phyloP scores from a whole-genome alignment of 2,113 vertebrate species.

The Piprites chloris region DNA sequence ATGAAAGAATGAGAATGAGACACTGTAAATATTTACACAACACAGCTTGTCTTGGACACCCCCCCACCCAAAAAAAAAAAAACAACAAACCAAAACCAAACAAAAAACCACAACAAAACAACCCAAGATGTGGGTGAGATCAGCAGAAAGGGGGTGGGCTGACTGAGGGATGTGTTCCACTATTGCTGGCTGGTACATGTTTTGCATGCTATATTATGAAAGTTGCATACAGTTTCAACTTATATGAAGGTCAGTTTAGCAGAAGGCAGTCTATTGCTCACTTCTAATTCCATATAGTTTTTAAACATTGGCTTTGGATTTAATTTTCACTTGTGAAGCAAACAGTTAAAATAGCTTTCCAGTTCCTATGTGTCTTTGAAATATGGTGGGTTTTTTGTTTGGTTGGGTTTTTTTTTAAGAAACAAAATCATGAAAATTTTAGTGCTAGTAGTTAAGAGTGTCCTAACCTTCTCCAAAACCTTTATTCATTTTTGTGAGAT shows the following conservation, averaged over 20 bases:
- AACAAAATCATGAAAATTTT: neutral
- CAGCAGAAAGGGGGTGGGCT: slow-evolving; percentile 16
- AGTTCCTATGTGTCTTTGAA: neutral
- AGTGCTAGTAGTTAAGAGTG: neutral
- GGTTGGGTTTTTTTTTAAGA: neutral
- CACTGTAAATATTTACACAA: slow-evolving; percentile 14
- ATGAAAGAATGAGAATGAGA: neutral
- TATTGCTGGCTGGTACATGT: neutral
- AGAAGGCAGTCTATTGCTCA: neutral
- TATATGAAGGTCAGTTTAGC: neutral
- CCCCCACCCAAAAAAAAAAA: too few species aligned
- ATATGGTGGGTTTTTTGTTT: neutral
- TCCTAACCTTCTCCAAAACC: neutral
- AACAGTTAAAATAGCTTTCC: neutral
- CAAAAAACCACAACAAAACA: neutral
- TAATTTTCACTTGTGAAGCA: neutral
- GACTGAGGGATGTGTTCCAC: neutral
- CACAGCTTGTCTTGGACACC: neutral
- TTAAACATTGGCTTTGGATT: neutral
- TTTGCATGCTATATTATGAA: neutral
- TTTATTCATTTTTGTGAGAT: neutral
- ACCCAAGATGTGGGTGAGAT: neutral
- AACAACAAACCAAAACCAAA: too few species aligned
- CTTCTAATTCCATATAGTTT: neutral
- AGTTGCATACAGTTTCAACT: neutral